Evolutionary conservation across 2,797 vertebrate species (phyloP), one percentile per base, ranked within the genome.

Genomic region (Cirrhinus molitorella): DNA sequence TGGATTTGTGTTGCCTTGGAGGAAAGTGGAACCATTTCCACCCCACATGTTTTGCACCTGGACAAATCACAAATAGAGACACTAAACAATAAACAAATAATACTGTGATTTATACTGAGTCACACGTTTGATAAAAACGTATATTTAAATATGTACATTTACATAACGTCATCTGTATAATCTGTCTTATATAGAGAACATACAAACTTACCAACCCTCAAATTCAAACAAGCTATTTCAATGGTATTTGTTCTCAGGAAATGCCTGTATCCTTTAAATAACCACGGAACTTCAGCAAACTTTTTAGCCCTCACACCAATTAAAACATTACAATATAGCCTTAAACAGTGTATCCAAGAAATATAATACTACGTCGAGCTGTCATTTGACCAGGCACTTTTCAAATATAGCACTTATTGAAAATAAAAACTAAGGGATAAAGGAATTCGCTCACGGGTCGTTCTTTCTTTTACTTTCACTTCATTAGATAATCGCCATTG

Each of bases 11-110:
- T 0, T 2, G 12, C 6, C 61, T 19, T 90, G 21, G 0, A 81
- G 88, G 12, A 0, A 0, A 0, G 68, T 85, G 0, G 75, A 89
- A 79, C 90, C 88, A 59, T 88, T 23, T 81, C 85, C 85, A 57
- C 17, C 74, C 84, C 77, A 80, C 86, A 88, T 87, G 8, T 25
- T 85, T 6, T 55, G 0, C 21, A 43, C 8, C 53, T 25, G 23
- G 13, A 81, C 17, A 53, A 23, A 63, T 61, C 5, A 49, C 25
- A 65, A 21, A 78, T 16, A 17, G 5, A 11, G 3, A 45, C 3
- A 13, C n/a, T 7, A 63, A 47, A 40, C 37, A 61, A 31, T 12
- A 1, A 51, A 16, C 28, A 53, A 51, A 45, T 10, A 23, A 21
- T 21, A 14, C 2, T 0, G 14, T 9, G 23, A 72, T 19, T 47